Base-by-base conservation (phyloP, 2,888 invertebrate genomes). In the Cataglyphis rosenhaueri region DNA sequence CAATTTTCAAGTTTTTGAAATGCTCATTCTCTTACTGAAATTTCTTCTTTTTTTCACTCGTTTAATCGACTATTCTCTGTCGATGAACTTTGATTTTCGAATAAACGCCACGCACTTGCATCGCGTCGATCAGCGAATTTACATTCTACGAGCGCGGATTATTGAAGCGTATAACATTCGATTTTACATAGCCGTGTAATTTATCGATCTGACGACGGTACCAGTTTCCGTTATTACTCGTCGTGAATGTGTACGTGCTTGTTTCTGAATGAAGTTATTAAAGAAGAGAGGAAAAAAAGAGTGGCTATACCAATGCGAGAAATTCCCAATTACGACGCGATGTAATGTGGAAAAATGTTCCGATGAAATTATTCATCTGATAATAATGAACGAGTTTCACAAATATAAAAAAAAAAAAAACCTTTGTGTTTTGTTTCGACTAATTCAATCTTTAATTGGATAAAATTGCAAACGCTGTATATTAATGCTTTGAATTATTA, bases 121-220 rank as follows among this genome's bases (percentile, higher is more conserved):
- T 73, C 71, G 10, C 71, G 10, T 1, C 41, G 57, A 78, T 73
- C 59, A 73, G 25, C 82, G 78, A 82, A 82, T 88, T 85, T 78
- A 85, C 82, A 85, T 86, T 87, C 85, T 64, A 25, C 66, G 55
- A 84, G 59, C 44, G 9, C 78, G 78, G 82, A 44, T 65, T 83
- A 64, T 85, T 87, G 78, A 79, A 79, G 79, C 32, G 44, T 85
- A 44, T 85, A 83, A 85, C 89, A 87, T 71, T 81, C 85, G 64
- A 65, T 86, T 85, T 88, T 82, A 76, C 68, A 87, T 70, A 88
- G 76, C 75, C 79, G 52, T 79, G 73, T 83, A 83, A 87, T 88
- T 88, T 88, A 86, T 88, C 76, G 85, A 88, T 88, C 65, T 57
- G 15, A 29, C 32, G 59, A 15, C 25, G 62, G 41, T 38, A 62